phyloP scores from a whole-genome alignment of 1,140 invertebrate genomes.

The Euura saliciscinereae region DNA sequence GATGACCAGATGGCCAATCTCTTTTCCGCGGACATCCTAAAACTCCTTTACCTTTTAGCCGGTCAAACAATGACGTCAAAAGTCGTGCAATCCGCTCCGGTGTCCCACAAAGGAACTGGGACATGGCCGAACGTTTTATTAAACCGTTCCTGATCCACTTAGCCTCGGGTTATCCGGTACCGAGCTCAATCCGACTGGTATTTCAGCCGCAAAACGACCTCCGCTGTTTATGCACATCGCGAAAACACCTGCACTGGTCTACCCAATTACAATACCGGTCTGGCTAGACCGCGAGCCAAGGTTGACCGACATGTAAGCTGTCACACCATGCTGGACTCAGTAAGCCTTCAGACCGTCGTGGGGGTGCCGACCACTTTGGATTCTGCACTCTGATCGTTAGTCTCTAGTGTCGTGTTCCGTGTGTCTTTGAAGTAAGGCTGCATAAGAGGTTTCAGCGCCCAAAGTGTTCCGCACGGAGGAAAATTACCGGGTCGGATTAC shows the following conservation, averaged over 20 bases:
- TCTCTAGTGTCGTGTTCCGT: background rate
- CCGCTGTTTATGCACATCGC: too few species aligned
- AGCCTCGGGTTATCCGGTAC: too few species aligned
- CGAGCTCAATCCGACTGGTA: too few species aligned
- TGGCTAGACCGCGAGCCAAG: too few species aligned
- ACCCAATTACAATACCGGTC: too few species aligned
- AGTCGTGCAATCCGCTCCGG: background rate
- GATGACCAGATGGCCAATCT: background rate
- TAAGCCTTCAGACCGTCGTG: background rate
- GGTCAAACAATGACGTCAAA: background rate
- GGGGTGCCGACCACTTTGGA: background rate
- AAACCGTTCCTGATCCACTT: background rate
- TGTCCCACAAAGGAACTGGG: constrained; percentile 5
- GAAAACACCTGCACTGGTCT: too few species aligned
- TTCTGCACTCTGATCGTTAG: constrained; percentile 4
- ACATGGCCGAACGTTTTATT: background rate
- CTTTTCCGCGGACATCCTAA: background rate
- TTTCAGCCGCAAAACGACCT: too few species aligned
- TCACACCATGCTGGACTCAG: background rate
- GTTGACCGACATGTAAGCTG: too few species aligned
- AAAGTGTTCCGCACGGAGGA: too few species aligned
- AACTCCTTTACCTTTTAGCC: background rate
- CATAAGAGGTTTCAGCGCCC: too few species aligned
- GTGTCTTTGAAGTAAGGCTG: background rate
- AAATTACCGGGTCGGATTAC: too few species aligned